Evolutionary conservation across 2,888 invertebrate genomes (phyloP), one percentile per base, ranked within the genome.

Genomic region (Smittia aterrima): DNA sequence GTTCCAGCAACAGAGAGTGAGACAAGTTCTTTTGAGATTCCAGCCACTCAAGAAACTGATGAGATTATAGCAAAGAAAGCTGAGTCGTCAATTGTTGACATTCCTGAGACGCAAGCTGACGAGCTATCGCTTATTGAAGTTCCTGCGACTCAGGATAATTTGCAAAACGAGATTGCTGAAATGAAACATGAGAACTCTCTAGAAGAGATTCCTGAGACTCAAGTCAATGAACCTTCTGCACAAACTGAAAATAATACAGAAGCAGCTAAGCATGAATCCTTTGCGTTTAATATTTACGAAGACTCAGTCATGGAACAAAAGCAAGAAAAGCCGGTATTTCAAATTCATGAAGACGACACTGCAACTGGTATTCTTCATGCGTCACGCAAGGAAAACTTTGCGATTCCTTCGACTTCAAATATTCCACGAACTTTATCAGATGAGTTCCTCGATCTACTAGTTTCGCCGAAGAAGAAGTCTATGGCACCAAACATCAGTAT

Each of bases 361-460:
- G 64, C 7, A n/a, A 53, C 67, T 6, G 27, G 38, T 0, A 2
- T 38, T 53, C n/a, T 70, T 1, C 68, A 70, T 16, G 16, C 20
- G 1, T 72, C 72, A 7, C 22, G 72, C 9, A 72, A 72, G 18
- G 72, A 72, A 38, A 72, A 72, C 32, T 24, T 47, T 25, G 27
- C 20, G 47, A 13, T 1, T 22, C 47, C 41, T 24, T 2, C 41
- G 1, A 1, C 16, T 16, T 3, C 41, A 9, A 1, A 1, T 9
- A 22, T 24, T 1, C 20, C 38, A 24, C 72, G 72, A 24, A 40
- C 38, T 7, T 9, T 24, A n/a, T 72, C 72, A 7, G 72, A 72
- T 24, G 72, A 72, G 13, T 66, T 74, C n/a, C 27, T 66, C 6
- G 66, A 40, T 1, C 6, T 74, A 4, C 25, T 20, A 4, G 24